Percentiles rank a stretch among this genome's conserved stretches.
Evolutionary conservation across 2,113 vertebrate genomes (phyloP).

Genomic region (Kryptolebias marmoratus): DNA sequence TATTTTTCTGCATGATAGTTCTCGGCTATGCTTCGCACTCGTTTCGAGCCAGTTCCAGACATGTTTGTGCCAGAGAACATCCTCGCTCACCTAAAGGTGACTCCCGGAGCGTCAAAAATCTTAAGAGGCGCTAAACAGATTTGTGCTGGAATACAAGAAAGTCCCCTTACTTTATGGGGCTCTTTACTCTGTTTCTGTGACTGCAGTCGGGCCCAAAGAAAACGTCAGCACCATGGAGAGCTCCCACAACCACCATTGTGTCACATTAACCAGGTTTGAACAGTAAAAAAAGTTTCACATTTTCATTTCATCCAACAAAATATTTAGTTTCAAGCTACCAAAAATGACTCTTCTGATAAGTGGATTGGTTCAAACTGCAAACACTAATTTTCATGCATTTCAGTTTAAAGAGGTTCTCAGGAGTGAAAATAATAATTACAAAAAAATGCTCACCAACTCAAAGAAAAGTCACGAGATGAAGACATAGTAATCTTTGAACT

Average conservation of each 20-base stretch:
- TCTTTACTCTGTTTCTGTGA: slow-evolving; percentile 2
- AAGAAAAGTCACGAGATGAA: slow-evolving; percentile 55
- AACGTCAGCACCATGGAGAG: slow-evolving; percentile 76
- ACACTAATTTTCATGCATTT: no score
- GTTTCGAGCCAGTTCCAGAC: no score
- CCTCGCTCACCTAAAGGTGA: neutral
- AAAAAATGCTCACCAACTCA: neutral
- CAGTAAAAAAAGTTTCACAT: no score
- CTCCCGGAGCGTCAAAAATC: neutral
- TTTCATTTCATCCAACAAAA: neutral
- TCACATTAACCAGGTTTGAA: no score
- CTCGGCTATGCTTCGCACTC: no score
- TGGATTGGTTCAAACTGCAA: no score
- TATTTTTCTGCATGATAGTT: slow-evolving; percentile 10
- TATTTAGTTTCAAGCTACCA: neutral
- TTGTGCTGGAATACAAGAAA: neutral
- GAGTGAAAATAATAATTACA: no score
- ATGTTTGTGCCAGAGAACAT: neutral
- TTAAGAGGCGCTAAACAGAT: neutral
- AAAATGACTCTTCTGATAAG: no score
- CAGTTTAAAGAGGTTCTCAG: no score
- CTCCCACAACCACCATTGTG: slow-evolving; percentile 17
- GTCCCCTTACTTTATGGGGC: neutral
- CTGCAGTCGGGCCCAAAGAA: neutral
- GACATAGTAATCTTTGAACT: slow-evolving; percentile 82